Base-by-base conservation (phyloP, 2,113 vertebrate species). In the Callipepla squamata region DNA sequence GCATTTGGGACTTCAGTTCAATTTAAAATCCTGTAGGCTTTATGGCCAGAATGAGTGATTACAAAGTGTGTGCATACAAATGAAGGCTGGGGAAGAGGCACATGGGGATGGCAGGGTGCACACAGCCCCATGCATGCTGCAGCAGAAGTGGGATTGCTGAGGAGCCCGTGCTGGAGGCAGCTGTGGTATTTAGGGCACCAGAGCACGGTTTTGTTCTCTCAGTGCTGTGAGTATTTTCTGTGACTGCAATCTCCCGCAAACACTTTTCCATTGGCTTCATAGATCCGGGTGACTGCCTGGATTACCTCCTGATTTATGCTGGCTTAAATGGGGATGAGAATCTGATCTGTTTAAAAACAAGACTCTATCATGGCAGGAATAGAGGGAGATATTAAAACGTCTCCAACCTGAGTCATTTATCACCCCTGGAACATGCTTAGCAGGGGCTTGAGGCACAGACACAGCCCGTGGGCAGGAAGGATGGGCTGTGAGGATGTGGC, bases 11-110 rank as follows among this genome's bases (percentile, higher is more conserved):
- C 85, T 96, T 95, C 82, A 80, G 91, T 96, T 94, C 97, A 97
- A 96, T 98, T 98, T 98, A 96, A 98, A 97, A 97, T 96, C 90
- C 94, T 96, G 72, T 87, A 96, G 90, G 92, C 87, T 98, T 98
- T 97, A 97, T 93, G 96, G 91, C 94, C 80, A 91, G 73, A 93
- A 88, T 93, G 95, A 97, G 89, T 36, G 67, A 96, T 96, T 94
- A 94, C 96, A 82, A 94, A 97, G 92, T 36, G 81, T 86, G 84
- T 86, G 86, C 85, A 94, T 95, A 93, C 57, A 95, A 97, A 97
- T 92, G 85, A 93, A 95, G 85, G 93, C 80, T 53, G 40, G 36
- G 44, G 67, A 89, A 72, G 69, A 53, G 53, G 89, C 81, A 45
- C 30, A 53, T 93, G 83, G 80, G 87, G 90, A 92, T 93, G 96